Evolutionary conservation across 2,113 vertebrate genomes (phyloP).

Genomic region (Bubo blakistoni): DNA sequence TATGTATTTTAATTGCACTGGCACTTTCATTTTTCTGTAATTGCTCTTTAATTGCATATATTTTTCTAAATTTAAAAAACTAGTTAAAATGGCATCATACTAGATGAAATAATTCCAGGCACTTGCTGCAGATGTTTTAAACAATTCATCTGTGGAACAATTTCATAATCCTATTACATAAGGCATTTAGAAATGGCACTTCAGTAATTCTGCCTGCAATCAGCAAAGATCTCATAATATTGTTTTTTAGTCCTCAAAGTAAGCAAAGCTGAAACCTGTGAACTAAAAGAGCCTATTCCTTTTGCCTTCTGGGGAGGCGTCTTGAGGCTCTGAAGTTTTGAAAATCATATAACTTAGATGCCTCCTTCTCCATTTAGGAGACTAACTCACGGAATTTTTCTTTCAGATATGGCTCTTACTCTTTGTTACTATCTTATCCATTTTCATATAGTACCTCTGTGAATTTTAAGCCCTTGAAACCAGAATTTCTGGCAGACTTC

Average conservation of each 20-base stretch:
- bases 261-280: not conserved
- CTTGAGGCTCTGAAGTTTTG: not conserved
- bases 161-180: conserved; percentile 63
- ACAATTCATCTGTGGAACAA: conserved; percentile 66
- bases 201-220: conserved; percentile 49
- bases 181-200: conserved; percentile 52
- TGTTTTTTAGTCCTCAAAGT: not conserved
- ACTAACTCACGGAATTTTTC: not conserved
- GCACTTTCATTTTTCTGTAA: conserved; percentile 70
- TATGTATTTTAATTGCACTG: conserved; percentile 64
- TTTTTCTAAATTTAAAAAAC: conserved; percentile 77
- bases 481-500: not conserved
- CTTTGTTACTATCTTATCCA: not conserved
- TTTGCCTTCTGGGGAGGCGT: not conserved
- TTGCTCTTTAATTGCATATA: conserved; percentile 72
- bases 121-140: conserved; percentile 57
- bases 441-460: not conserved
- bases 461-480: not conserved
- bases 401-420: not conserved
- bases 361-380: not conserved
- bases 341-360: not conserved
- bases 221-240: not conserved
- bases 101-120: conserved; percentile 49
- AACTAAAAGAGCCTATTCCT: not conserved
- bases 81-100: conserved; percentile 64